Evolutionary conservation across 1,140 invertebrate genomes (phyloP).

Genomic region (Aethina tumida): DNA sequence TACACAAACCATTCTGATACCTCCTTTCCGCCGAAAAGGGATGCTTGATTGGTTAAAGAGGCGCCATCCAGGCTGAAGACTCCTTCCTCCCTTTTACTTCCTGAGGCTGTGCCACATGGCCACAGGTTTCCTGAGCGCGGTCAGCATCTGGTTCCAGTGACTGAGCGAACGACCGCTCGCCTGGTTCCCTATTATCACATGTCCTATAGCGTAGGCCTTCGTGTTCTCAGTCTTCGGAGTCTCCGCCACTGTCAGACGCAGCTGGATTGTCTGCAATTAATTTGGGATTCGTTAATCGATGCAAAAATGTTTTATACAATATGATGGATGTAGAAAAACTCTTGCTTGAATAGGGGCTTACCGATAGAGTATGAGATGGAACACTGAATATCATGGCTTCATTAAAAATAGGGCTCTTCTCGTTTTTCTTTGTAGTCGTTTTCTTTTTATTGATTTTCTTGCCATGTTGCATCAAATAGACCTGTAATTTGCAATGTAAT

Average conservation of each 20-base stretch:
- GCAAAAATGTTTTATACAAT: conserved; percentile 1
- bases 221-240: conserved; percentile 28
- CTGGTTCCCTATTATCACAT: conserved; percentile 60
- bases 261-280: conserved; percentile 52
- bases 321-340: neutral
- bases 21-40: too few species aligned
- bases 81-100: too few species aligned
- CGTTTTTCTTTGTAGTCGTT: conserved; percentile 57
- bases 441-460: conserved; percentile 70
- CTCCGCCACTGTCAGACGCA: conserved; percentile 53
- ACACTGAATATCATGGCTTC: conserved; percentile 72
- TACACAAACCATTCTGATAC: too few species aligned
- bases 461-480: conserved; percentile 63
- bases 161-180: conserved; percentile 57
- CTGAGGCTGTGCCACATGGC: conserved; percentile 79
- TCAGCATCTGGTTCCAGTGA: conserved; percentile 78
- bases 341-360: conserved; percentile 26
- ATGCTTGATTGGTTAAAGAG: too few species aligned
- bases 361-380: conserved; percentile 53
- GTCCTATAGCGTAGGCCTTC: conserved; percentile 51
- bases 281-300: conserved; percentile 4
- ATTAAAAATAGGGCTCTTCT: conserved; percentile 66
- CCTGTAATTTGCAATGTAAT: conserved; percentile 41
- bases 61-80: too few species aligned
- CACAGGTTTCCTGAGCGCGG: conserved; percentile 67